Percentiles rank a stretch among this genome's conserved stretches.
Conservation (phyloP, 2,113 vertebrate species). For the Taurulus bubalis region DNA sequence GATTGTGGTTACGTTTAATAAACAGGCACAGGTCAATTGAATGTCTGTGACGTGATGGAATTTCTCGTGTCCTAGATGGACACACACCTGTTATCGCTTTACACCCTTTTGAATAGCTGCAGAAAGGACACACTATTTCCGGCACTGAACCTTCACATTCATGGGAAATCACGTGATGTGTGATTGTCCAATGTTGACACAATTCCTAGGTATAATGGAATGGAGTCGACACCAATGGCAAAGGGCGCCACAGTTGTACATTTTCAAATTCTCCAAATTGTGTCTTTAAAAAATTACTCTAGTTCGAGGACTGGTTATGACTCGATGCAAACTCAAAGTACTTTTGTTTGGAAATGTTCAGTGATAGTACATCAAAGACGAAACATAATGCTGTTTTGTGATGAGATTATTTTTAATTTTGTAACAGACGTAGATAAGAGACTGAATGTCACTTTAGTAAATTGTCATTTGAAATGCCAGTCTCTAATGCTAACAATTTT, state of each 20-base stretch:
- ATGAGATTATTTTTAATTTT: constrained; percentile 31
- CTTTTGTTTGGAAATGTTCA: constrained; percentile 26
- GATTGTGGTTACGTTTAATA: background rate
- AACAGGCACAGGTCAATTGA: background rate
- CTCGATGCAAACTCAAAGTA: constrained; percentile 6
- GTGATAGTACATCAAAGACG: constrained; percentile 3
- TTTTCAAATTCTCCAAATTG: background rate
- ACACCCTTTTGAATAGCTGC: background rate
- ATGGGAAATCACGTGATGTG: accelerated
- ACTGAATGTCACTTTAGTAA: constrained; percentile 23
- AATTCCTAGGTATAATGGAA: too few species aligned
- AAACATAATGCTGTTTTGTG: constrained; percentile 27
- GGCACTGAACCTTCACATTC: background rate
- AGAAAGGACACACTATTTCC: background rate
- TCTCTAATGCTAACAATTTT: constrained; percentile 23
- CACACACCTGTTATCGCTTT: background rate
- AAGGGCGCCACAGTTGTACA: background rate
- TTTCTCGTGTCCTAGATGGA: background rate
- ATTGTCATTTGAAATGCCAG: constrained; percentile 24
- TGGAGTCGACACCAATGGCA: background rate
- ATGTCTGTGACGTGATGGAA: background rate
- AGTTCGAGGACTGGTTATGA: background rate
- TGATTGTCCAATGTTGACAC: background rate
- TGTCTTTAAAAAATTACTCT: background rate
- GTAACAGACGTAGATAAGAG: constrained; percentile 20